These are phyloP conservation scores for Litocranius walleri DNA, from an alignment of 2,113 vertebrate species.

Conservation along the genomic window DNA sequence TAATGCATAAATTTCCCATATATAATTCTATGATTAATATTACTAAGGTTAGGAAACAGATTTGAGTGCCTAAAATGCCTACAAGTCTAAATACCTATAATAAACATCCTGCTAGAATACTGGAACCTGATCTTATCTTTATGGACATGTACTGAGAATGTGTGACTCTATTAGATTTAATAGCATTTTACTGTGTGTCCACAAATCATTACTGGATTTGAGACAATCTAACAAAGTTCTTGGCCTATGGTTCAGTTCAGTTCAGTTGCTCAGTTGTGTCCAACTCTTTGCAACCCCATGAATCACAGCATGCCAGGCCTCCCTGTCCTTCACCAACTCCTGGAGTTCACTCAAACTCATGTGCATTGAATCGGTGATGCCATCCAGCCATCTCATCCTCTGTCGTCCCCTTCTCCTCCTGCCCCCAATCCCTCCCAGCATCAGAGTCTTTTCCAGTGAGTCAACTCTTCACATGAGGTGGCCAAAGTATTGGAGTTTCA, in stretches of 20 bases:
- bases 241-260: background rate
- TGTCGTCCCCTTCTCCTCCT: too few species aligned
- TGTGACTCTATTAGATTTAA: background rate
- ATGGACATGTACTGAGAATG: background rate
- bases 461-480: too few species aligned
- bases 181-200: background rate
- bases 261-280: too few species aligned
- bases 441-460: too few species aligned
- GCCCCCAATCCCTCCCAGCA: too few species aligned
- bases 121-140: background rate
- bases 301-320: too few species aligned
- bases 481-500: too few species aligned
- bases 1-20: background rate
- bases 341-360: too few species aligned
- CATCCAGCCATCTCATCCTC: too few species aligned
- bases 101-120: background rate
- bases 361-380: too few species aligned
- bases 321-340: too few species aligned
- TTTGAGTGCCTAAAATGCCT: background rate
- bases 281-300: too few species aligned
- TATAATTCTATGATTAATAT: constrained; percentile 11
- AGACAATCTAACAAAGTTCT: background rate
- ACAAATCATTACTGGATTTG: background rate
- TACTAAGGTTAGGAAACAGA: background rate
- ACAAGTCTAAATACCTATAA: background rate